phyloP scores from a whole-genome alignment of 1,140 invertebrate species.

The Rhopalosiphum maidis region DNA sequence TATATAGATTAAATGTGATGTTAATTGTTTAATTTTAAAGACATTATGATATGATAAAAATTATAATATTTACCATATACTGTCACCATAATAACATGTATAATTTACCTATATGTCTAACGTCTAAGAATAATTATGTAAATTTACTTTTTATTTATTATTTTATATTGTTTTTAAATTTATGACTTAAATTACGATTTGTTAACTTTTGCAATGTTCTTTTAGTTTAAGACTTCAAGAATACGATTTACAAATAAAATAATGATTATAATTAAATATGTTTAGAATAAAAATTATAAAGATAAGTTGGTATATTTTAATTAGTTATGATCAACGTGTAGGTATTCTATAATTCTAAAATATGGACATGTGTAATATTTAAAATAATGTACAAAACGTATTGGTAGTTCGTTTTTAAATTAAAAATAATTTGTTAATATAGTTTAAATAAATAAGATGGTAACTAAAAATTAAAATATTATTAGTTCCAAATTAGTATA shows the following conservation, averaged over 20 bases:
- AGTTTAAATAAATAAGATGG: neutral
- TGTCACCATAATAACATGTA: neutral
- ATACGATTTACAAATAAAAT: neutral
- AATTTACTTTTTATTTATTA: neutral
- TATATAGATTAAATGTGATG: neutral
- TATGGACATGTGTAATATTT: neutral
- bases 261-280: constrained; percentile 13
- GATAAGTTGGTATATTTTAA: neutral
- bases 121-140: neutral
- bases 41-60: neutral
- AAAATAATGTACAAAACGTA: neutral
- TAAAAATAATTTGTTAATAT: neutral
- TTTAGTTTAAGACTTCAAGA: neutral
- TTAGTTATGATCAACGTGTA: neutral
- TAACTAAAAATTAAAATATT: neutral
- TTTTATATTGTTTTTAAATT: neutral
- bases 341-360: neutral
- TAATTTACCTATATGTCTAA: neutral
- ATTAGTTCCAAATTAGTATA: neutral
- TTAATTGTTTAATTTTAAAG: neutral
- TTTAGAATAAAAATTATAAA: neutral
- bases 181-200: neutral
- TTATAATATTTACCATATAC: neutral
- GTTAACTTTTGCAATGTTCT: neutral
- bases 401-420: neutral